These are phyloP conservation scores for Paratilapia polleni DNA, from an alignment of 2,113 vertebrate genomes.

Conservation along the genomic window DNA sequence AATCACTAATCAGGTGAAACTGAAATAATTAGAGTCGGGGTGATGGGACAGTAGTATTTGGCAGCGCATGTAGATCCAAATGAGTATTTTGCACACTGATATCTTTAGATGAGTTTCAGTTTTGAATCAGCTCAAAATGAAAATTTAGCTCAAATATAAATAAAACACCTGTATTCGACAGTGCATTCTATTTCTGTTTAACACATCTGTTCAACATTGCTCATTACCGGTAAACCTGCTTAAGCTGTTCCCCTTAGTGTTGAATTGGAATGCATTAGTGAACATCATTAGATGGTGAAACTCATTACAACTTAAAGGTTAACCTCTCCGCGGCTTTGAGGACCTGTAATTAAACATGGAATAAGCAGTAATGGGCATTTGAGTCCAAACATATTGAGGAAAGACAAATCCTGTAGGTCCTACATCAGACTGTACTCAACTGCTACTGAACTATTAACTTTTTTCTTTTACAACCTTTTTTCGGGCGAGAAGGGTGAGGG, in stretches of 20 bases:
- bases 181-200: not conserved
- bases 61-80: constrained; percentile 11
- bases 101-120: constrained; percentile 16
- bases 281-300: constrained; percentile 66
- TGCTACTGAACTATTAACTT: constrained; percentile 13
- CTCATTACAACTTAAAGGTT: constrained; percentile 72
- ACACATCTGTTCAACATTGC: constrained; percentile 11
- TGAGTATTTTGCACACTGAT: not conserved
- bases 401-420: constrained; percentile 45
- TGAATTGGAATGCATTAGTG: constrained; percentile 59
- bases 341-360: constrained; percentile 69
- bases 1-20: constrained; percentile 68
- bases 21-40: constrained; percentile 50
- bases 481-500: not conserved
- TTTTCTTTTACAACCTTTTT: not conserved
- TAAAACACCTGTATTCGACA: not conserved
- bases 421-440: not conserved
- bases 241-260: constrained; percentile 34
- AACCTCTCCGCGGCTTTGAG: constrained; percentile 61
- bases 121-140: not conserved
- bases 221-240: constrained; percentile 48
- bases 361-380: constrained; percentile 53
- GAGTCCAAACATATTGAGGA: constrained; percentile 30
- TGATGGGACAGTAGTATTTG: constrained; percentile 24
- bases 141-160: not conserved